A percentile compares a stretch with the other conserved stretches of the same genome.
Conservation (phyloP, 2,888 invertebrate species). For the Hirtodrosophila alboralis region DNA sequence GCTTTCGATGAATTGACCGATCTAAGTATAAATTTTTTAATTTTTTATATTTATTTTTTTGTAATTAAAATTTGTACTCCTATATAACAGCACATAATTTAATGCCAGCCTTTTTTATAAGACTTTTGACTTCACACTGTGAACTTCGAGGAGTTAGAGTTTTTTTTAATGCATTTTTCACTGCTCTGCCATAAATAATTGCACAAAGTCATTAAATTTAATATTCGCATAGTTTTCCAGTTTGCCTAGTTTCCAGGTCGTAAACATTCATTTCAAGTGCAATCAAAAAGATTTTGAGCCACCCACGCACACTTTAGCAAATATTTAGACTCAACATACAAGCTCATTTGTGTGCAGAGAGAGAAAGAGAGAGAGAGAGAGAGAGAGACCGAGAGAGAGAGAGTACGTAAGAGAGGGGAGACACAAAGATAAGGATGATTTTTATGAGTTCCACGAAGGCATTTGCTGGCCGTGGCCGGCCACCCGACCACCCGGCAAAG, state of each 20-base stretch:
- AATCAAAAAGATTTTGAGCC: slow-evolving; percentile 20
- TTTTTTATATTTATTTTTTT: no score
- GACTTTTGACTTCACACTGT: no score
- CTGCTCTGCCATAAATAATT: no score
- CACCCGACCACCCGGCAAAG: slow-evolving; percentile 37
- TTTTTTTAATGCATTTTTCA: no score
- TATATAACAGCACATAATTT: no score
- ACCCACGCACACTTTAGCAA: slow-evolving; percentile 45
- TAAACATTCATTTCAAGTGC: slow-evolving; percentile 7
- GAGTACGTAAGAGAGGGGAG: slow-evolving; percentile 3
- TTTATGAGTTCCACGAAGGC: slow-evolving; percentile 56
- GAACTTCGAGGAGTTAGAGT: no score
- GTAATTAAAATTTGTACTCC: no score
- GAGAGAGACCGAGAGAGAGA: slow-evolving; percentile 7
- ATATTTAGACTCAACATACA: slow-evolving; percentile 35
- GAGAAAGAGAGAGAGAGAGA: slow-evolving; percentile 2
- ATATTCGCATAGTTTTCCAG: not conserved
- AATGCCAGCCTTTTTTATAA: no score
- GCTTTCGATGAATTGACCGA: no score
- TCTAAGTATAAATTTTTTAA: no score
- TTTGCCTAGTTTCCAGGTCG: not conserved
- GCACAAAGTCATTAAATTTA: not conserved
- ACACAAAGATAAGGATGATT: slow-evolving; percentile 33
- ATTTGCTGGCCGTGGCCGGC: no score
- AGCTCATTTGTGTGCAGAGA: no score